Evolutionary conservation across 1,140 invertebrate species (phyloP), one percentile per base, ranked within the genome.

Genomic region (Rhopalosiphum maidis): DNA sequence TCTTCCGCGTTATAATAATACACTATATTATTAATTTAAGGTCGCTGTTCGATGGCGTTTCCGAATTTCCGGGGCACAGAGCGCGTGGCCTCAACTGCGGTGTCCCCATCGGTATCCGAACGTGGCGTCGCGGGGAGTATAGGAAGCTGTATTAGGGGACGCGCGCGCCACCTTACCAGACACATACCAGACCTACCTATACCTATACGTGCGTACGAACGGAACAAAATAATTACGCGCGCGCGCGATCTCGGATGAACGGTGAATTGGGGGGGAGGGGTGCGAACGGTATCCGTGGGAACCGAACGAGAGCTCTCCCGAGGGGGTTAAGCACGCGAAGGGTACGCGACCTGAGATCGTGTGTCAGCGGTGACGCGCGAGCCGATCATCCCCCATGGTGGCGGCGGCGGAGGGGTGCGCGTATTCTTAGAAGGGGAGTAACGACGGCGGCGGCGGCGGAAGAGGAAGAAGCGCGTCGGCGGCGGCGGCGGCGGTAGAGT

Each of bases 221-320:
- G 35, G 35, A 89, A 89, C 37, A 89, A 89, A 9, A 37, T 15
- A 37, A 89, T 37, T 55, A 55, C n/a, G n/a, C 9, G 30, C 43
- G 48, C n/a, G 48, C 87, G 35, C 35, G 23, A 23, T 77, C 82
- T 41, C 82, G 41, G 41, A n/a, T 21, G 82, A 0, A 21, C 82
- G 30, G 11, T 4, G 2, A 8, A 4, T 11, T 8, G 0, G 2
- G 41, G 1, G 25, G 1, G 5, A 4, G 43, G 7, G 30, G n/a
- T 41, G 18, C 23, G 85, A 37, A 18, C 86, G 86, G 37, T 2
- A 41, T 87, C 86, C 86, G 86, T 87, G 86, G 86, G 86, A 87
- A 87, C 86, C 86, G 18, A 87, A 87, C 46, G 23, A 37, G 9
- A 25, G 83, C 11, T 87, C 43, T 21, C 15, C 43, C 86, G 85